Evolutionary conservation across 2,888 invertebrate genomes (phyloP).

Genomic region (Aethes cnicana): DNA sequence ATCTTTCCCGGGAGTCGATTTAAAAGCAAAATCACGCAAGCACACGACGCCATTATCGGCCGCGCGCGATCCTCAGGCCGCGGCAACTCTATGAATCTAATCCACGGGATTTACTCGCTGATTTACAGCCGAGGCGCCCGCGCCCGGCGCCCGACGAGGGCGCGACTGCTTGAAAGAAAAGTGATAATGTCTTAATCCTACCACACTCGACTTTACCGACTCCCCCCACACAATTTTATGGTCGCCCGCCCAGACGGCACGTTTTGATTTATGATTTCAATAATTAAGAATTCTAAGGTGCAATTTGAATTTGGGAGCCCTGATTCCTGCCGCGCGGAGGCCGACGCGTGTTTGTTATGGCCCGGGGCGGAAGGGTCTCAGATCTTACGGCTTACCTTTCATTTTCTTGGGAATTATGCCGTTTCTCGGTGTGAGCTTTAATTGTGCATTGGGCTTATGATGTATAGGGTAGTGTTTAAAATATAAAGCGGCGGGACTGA

Average conservation of each 20-base stretch:
- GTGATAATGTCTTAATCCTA: constrained; percentile 87
- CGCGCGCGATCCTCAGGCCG: constrained; percentile 75
- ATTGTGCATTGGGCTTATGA: constrained; percentile 26
- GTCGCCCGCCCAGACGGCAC: constrained; percentile 79
- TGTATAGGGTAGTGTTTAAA: neutral
- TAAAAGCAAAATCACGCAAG: constrained; percentile 81
- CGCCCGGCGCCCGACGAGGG: constrained; percentile 69
- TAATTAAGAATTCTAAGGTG: constrained; percentile 83
- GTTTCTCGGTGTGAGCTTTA: constrained; percentile 21
- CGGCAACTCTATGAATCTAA: constrained; percentile 82
- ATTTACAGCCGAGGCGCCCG: constrained; percentile 70
- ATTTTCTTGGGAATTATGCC: constrained; percentile 67
- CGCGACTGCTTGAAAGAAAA: constrained; percentile 82
- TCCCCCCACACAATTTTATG: constrained; percentile 72
- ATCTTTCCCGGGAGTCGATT: constrained; percentile 77
- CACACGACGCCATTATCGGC: constrained; percentile 79
- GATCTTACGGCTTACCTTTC: constrained; percentile 62
- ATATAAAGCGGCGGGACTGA: too few species aligned
- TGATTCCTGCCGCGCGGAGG: constrained; percentile 68
- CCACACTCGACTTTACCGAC: constrained; percentile 76
- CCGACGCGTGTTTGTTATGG: constrained; percentile 80
- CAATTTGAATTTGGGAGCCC: constrained; percentile 79
- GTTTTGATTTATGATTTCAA: constrained; percentile 83
- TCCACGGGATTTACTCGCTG: constrained; percentile 82
- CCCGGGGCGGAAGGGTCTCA: constrained; percentile 71